Conservation (phyloP, 2,113 vertebrate genomes). For the Solea solea region DNA sequence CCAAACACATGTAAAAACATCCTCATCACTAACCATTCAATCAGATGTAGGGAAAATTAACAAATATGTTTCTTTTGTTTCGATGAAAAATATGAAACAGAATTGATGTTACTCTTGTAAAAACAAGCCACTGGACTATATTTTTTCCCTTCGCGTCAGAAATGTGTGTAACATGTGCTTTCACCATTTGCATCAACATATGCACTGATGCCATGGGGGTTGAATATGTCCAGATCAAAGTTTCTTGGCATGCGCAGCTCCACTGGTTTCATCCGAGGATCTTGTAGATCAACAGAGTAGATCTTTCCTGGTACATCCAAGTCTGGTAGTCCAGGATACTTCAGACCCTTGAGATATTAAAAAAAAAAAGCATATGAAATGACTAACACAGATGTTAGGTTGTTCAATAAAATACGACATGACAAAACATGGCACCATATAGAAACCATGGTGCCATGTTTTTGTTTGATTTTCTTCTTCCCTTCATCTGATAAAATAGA, state of each 20-base stretch:
- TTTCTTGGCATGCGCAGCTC: constrained; percentile 85
- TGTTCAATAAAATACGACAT: neutral
- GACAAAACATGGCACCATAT: neutral
- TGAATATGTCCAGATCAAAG: constrained; percentile 89
- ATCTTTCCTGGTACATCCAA: constrained; percentile 85
- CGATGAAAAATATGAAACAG: neutral
- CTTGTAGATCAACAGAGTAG: constrained; percentile 84
- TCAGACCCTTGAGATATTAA: constrained; percentile 57
- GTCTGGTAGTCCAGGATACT: constrained; percentile 60
- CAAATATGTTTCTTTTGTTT: neutral
- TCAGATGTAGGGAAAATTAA: neutral
- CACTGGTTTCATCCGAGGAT: constrained; percentile 75
- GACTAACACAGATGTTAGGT: neutral
- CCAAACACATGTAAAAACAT: neutral
- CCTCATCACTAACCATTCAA: neutral
- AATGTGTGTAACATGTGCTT: neutral
- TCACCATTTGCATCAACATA: constrained; percentile 85
- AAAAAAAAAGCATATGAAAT: neutral
- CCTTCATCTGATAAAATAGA: too few relatives aligned
- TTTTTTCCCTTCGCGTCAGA: neutral
- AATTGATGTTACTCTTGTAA: neutral
- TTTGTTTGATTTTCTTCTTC: too few relatives aligned
- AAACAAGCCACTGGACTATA: neutral
- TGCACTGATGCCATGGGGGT: constrained; percentile 91
- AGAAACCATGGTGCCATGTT: too few relatives aligned